A percentile compares a stretch with the other conserved stretches of the same genome.
Conservation (phyloP, 2,797 vertebrate genomes). For the Myotis vivesi region DNA sequence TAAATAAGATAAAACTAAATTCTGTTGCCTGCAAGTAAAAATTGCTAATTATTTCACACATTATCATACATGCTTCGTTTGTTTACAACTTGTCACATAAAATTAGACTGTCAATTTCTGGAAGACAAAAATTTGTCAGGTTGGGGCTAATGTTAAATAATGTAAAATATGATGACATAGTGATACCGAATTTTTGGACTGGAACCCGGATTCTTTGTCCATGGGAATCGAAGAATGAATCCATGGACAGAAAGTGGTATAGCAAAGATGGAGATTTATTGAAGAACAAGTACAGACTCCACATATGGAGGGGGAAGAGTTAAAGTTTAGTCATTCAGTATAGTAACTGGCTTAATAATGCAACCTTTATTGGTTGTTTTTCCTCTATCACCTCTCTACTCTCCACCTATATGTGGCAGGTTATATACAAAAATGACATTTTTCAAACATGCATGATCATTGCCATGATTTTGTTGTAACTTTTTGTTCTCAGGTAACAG, state of each 20-base stretch:
- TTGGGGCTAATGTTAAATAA: neutral
- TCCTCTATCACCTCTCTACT: neutral
- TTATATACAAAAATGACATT: neutral
- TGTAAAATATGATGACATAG: neutral
- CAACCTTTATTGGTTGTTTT: neutral
- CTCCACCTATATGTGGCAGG: neutral
- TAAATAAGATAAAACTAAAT: slow-evolving; percentile 22
- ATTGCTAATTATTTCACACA: neutral
- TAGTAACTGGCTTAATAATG: neutral
- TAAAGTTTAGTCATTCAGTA: neutral
- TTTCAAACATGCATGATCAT: neutral
- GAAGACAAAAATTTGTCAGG: neutral
- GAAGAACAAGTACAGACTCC: no score
- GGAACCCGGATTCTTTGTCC: no score
- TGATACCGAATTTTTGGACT: no score
- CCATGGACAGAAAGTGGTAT: no score
- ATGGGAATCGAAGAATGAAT: no score
- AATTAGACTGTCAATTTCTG: slow-evolving; percentile 1
- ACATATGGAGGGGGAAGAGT: neutral
- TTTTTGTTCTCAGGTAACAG: neutral
- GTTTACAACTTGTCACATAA: neutral
- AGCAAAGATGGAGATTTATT: no score
- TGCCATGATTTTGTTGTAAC: neutral
- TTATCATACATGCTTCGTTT: neutral
- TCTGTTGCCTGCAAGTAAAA: neutral